Evolutionary conservation across 2,113 vertebrate genomes (phyloP), one percentile per base, ranked within the genome.

Genomic region (Baryphthengus martii): DNA sequence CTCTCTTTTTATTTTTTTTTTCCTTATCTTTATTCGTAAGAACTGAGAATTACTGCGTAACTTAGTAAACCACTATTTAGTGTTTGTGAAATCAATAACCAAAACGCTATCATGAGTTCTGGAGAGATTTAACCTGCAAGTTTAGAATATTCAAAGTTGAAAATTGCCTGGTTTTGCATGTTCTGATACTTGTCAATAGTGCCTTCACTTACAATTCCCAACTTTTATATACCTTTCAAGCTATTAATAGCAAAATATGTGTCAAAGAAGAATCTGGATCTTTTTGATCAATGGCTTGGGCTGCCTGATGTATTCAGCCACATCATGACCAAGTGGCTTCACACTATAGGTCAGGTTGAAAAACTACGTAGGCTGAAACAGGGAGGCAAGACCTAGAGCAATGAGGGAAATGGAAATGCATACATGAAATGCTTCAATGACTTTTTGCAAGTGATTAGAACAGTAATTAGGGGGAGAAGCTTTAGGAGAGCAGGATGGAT

Each of bases 61-160:
- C 71, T 76, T 66, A 45, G 4, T 71, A 53, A 77, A 87, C n/a
- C 2, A 17, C 15, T 62, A 9, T 14, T 3, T 53, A 33, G 17
- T 3, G 2, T 47, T 88, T 75, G 39, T 9, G 8, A 79, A 59
- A 79, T 42, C 7, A 67, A 25, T 63, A 89, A 33, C 17, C 23
- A 42, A 72, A 40, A 9, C 6, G 24, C 14, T 55, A 0, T 44
- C 0, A 1, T 29, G 17, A 7, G 25, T 89, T 86, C 72, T 44
- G 0, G 62, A 65, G 39, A 56, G 23, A 63, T 63, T 74, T 75
- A 61, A 7, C 13, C 24, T 39, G 35, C 11, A 44, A 16, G 4
- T 13, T 68, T 35, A 72, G 42, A 50, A 33, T 59, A 25, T 5
- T 61, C 2, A 4, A 50, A 80, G 44, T 16, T 88, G 58, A 55